Conservation (phyloP, 2,113 vertebrate genomes). For the Petroica traversi region DNA sequence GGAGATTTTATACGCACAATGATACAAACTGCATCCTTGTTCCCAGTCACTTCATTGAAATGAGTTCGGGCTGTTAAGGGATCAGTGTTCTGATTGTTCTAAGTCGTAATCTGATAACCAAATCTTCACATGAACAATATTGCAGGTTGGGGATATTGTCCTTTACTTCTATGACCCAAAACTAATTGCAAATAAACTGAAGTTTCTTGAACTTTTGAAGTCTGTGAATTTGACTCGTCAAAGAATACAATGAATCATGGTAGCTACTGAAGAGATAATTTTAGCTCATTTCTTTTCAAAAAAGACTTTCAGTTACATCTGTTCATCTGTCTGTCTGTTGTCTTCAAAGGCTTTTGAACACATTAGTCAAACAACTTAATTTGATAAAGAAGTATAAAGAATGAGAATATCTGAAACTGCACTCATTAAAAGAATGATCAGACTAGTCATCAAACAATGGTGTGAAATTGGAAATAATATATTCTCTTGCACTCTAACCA, state of each 20-base stretch:
- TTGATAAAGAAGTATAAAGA: background rate
- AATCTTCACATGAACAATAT: background rate
- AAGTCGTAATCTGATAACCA: background rate
- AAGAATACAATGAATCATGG: background rate
- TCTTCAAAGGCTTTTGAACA: background rate
- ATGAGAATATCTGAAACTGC: background rate
- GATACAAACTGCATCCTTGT: background rate
- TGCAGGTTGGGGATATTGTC: background rate
- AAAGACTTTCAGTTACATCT: background rate
- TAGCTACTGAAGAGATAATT: background rate
- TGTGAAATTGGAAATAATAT: background rate
- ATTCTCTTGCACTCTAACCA: background rate
- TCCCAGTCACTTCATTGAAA: background rate
- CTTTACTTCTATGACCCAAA: background rate
- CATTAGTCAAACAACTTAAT: background rate
- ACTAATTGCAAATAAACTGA: background rate
- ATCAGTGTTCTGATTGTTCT: background rate
- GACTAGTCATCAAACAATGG: background rate
- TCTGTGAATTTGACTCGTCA: background rate
- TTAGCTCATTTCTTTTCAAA: background rate
- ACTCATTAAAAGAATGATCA: background rate
- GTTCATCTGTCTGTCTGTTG: background rate
- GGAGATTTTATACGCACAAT: background rate
- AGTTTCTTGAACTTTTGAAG: background rate
- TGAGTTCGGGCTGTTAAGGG: background rate